Base-by-base conservation (phyloP, 2,797 vertebrate genomes). In the Trachops cirrhosus region DNA sequence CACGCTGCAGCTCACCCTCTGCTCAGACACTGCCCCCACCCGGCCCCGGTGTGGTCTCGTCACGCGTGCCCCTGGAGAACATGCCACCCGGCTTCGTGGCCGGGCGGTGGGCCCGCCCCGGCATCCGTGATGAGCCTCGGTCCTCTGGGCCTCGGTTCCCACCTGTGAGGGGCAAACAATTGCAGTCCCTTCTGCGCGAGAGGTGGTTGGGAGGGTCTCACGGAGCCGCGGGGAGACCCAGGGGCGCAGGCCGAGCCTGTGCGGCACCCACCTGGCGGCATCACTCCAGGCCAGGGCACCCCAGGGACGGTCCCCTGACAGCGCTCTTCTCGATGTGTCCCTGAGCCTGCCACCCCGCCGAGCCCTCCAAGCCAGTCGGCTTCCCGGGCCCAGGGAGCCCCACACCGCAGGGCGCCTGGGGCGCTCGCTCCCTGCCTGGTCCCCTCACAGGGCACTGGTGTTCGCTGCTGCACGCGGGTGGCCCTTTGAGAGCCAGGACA, bases 211-310 rank as follows among this genome's bases (percentile, higher is more conserved):
- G 34, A 59, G 37, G 44, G 29, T 9, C 59, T 4, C n/a, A 3
- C 0, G 1, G 37, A 22, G 5, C 32, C 0, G 0, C 0, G 18
- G 6, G 4, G 48, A 26, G 3, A 16, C 41, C 85, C n/a, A 11
- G 26, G 64, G 22, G 9, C 0, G 9, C 37, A 9, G 70, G 67
- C 34, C 7, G 9, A 77, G 59, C 46, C 5, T 6, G 82, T 7
- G 11, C n/a, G 44, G 67, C 34, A 19, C 15, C 54, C 14, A 41
- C 48, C 50, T 12, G 70, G 39, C 39, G 57, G 18, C 9, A 26
- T 21, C 59, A 21, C 19, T 2, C 26, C 19, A 34, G 15, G 48
- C 59, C 21, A 7, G 79, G 34, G 26, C 75, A 10, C 10, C 62
- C 39, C 6, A 2, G 0, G 26, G 44, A 24, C 0, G 32, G 3